Conservation (phyloP, 2,888 invertebrate genomes). For the Euclidia mi region DNA sequence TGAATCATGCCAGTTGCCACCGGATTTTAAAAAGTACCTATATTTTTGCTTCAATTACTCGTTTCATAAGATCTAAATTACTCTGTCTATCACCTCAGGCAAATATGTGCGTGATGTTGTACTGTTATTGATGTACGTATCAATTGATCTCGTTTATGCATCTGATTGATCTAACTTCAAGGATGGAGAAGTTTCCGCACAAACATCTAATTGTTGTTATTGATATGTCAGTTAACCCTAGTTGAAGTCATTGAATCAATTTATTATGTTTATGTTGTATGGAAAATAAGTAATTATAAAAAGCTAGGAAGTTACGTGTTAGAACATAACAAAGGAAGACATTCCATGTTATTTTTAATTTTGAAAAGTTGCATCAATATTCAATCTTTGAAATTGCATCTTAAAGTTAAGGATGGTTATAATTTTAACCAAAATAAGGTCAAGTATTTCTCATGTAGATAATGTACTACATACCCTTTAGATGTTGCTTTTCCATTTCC, state of each 20-base stretch:
- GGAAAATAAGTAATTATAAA: neutral
- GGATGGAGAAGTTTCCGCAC: constrained; percentile 40
- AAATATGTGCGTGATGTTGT: neutral
- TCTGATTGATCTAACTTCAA: constrained; percentile 49
- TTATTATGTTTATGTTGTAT: neutral
- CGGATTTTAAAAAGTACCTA: no score
- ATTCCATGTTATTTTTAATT: neutral
- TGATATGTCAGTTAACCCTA: constrained; percentile 55
- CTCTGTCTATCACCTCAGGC: no score
- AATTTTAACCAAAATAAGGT: no score
- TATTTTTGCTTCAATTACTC: no score
- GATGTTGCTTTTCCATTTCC: constrained; percentile 27
- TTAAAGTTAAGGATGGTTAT: no score
- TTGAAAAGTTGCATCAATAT: no score
- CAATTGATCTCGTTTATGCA: constrained; percentile 21
- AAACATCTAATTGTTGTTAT: constrained; percentile 36
- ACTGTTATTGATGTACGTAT: neutral
- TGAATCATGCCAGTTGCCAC: no score
- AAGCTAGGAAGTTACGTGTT: neutral
- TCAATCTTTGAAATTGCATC: no score
- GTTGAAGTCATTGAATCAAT: constrained; percentile 44
- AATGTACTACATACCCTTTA: constrained; percentile 63
- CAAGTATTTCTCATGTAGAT: no score
- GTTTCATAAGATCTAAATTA: no score
- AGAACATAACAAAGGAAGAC: neutral